phyloP scores from a whole-genome alignment of 2,113 vertebrate species.

The Callocephalon fimbriatum region DNA sequence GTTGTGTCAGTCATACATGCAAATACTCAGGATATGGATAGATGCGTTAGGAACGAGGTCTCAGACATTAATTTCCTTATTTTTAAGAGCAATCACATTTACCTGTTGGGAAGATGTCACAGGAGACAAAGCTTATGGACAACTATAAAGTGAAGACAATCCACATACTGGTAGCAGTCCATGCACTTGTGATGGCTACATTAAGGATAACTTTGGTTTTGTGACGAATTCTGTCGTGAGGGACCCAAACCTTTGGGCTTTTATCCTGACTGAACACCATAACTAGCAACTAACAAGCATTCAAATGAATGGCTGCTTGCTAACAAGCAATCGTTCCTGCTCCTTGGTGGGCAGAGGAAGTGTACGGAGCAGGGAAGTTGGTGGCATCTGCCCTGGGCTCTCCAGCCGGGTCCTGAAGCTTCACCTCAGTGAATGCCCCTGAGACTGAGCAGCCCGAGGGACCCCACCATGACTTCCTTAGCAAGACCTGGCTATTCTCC shows the following conservation, averaged over 20 bases:
- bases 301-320: background rate
- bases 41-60: background rate
- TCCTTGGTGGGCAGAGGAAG: background rate
- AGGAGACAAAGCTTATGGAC: background rate
- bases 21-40: background rate
- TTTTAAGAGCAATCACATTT: background rate
- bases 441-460: background rate
- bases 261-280: background rate
- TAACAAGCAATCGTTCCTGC: background rate
- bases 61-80: background rate
- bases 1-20: background rate
- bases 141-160: background rate
- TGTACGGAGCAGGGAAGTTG: fast-evolving
- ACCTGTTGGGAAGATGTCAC: background rate
- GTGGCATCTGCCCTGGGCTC: background rate
- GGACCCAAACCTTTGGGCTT: background rate
- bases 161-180: background rate
- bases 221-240: background rate
- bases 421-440: fast-evolving
- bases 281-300: background rate
- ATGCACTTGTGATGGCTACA: background rate
- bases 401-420: background rate
- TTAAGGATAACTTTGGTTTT: background rate
- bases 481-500: background rate
- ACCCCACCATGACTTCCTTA: background rate